Evolutionary conservation across 1,140 invertebrate species (phyloP), one percentile per base, ranked within the genome.

Genomic region (Sitophilus oryzae): DNA sequence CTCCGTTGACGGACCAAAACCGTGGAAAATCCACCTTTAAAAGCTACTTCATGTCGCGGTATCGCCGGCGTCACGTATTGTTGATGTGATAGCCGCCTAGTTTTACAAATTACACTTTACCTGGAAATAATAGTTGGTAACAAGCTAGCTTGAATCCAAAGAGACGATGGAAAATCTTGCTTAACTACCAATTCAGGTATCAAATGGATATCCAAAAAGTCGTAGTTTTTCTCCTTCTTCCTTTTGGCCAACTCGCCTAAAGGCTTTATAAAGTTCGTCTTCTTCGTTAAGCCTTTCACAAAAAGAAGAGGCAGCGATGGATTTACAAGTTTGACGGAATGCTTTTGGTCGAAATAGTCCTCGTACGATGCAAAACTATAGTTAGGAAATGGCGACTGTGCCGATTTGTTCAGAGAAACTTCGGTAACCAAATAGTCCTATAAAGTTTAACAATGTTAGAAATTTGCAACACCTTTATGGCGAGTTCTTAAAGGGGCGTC

Each of bases 141-240:
- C 20, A 87, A 81, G 0, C 86, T 84, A 0, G 90, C 84, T 74
- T 98, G 93, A 8, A 92, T 76, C 93, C 94, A 98, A 20, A 97
- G 78, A 5, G 84, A 78, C 1, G 89, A 85, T 0, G 92, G 86
- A 70, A 93, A 94, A 1, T 84, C 82, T 68, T 92, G 88, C 56
- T 85, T 84, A 19, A 82, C 78, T 70, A 93, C 94, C 23, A 98
- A 76, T 73, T 99, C 96, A 0, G 95, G 93, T 34, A 98, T 81
- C 9, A 98, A 77, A 61, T 88, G 84, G 66, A 91, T 88, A 55
- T 85, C 82, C 55, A 85, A 75, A 45, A 80, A 77, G 43, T 83
- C 74, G 10, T 61, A 56, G 0, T 61, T 56, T 35, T 78, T 76
- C 36, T 79, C 75, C 47, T 74, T 63, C 64, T 78, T 81, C 21